Base-by-base conservation (phyloP, 2,888 invertebrate genomes). In the Cylloceria caligata region DNA sequence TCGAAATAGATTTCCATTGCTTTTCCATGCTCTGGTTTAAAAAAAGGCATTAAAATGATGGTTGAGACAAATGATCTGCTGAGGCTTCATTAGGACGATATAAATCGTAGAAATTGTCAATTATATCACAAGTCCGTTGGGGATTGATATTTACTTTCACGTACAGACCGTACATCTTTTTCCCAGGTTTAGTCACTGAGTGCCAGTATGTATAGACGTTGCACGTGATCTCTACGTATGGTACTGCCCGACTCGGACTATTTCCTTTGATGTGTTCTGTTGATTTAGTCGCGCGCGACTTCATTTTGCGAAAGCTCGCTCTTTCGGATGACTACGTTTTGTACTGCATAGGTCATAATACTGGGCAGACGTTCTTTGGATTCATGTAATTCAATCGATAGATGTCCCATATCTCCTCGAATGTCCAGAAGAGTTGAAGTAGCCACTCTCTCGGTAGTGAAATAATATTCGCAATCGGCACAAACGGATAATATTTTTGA, bases 211-310 rank as follows among this genome's bases (percentile, higher is more conserved):
- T 42, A 42, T 42, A 42, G 42, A 64, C n/a, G 39, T 42, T 24
- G 39, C 24, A 39, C 24, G 42, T 39, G 60, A 64, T 42, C 24
- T 24, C 39, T 24, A 55, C 69, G 60, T 57, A n/a, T n/a, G n/a
- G n/a, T n/a, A 52, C 49, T 64, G 67, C 36, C 49, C 45, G 45
- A 74, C 55, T 78, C 74, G 80, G 78, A 81, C 77, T 81, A 76
- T 80, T 88, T 87, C 81, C 88, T 88, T 88, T 87, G 87, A 87
- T 85, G 83, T 84, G 19, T 78, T 78, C 83, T 71, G 68, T 88
- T 87, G 82, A 84, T 85, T 85, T 82, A 81, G 76, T 42, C 81
- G 76, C 74, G 67, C 72, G 60, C 34, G 74, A 81, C 76, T 73
- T 64, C 39, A 36, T 45, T 24, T 60, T 52, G 13, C 60, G 6